Conservation (phyloP, 2,888 invertebrate genomes). For the Periphyllus acericola region DNA sequence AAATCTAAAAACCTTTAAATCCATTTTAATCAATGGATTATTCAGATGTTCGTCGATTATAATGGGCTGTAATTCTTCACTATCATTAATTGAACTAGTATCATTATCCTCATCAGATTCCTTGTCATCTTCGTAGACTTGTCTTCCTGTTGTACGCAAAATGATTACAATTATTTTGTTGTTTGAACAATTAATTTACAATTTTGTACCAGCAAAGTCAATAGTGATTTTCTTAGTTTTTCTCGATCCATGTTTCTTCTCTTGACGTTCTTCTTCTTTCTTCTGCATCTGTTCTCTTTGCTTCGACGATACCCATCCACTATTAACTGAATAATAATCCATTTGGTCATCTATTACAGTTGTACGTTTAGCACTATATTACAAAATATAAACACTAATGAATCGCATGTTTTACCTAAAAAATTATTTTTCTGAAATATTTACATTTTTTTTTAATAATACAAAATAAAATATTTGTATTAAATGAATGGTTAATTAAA, state of each 20-base stretch:
- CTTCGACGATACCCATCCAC: conserved; percentile 81
- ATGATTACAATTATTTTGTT: background rate
- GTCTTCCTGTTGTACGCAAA: conserved; percentile 13
- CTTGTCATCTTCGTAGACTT: conserved; percentile 33
- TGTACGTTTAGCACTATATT: conserved; percentile 75
- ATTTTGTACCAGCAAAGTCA: conserved; percentile 76
- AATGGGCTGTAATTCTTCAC: background rate
- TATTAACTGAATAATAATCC: conserved; percentile 88
- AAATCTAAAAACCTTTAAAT: conserved; percentile 31
- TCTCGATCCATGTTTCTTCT: conserved; percentile 77
- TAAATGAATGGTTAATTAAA: background rate
- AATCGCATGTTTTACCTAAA: background rate
- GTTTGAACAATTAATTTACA: background rate
- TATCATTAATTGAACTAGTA: background rate
- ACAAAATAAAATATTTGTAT: background rate
- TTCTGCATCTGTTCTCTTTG: conserved; percentile 77
- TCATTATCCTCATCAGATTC: conserved; percentile 28
- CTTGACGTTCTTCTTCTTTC: conserved; percentile 72
- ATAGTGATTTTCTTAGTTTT: conserved; percentile 77
- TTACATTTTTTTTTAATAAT: background rate
- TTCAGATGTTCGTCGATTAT: conserved; percentile 31
- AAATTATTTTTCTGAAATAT: background rate
- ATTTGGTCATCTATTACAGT: conserved; percentile 92
- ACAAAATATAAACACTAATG: conserved; percentile 6
- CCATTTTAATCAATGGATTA: conserved; percentile 45